Evolutionary conservation across 1,140 invertebrate species (phyloP).

Genomic region (Melipona quadrifasciata): DNA sequence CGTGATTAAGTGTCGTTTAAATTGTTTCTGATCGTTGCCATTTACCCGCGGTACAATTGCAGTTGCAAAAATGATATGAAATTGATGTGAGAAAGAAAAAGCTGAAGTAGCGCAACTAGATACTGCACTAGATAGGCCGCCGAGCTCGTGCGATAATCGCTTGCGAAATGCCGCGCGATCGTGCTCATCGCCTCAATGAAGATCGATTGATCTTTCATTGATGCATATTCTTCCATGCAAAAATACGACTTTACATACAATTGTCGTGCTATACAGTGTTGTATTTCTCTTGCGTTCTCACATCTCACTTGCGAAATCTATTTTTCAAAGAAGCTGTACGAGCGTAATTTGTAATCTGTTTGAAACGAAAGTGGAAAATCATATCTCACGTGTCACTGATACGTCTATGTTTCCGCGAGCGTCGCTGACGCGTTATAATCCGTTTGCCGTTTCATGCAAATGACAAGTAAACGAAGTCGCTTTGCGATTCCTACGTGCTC

Average conservation of each 20-base stretch:
- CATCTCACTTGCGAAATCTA: background rate
- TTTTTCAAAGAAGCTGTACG: background rate
- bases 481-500: slow-evolving; percentile 35
- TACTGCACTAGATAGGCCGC: background rate
- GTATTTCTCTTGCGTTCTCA: background rate
- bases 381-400: background rate
- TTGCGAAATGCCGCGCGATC: slow-evolving; percentile 20
- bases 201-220: slow-evolving; percentile 25
- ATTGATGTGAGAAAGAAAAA: slow-evolving; percentile 38
- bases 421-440: background rate
- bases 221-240: background rate
- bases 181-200: slow-evolving; percentile 15
- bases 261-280: background rate
- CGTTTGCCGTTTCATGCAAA: slow-evolving; percentile 36
- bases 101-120: background rate
- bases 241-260: background rate
- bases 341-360: background rate
- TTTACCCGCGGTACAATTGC: background rate
- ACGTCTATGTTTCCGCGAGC: background rate
- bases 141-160: slow-evolving; percentile 13
- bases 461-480: slow-evolving; percentile 43
- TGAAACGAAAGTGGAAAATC: background rate
- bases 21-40: background rate
- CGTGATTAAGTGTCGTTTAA: background rate
- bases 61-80: slow-evolving; percentile 6